These are phyloP conservation scores for Crocodylus rhombifer DNA, from an alignment of 2,797 vertebrate genomes.

Conservation along the genomic window DNA sequence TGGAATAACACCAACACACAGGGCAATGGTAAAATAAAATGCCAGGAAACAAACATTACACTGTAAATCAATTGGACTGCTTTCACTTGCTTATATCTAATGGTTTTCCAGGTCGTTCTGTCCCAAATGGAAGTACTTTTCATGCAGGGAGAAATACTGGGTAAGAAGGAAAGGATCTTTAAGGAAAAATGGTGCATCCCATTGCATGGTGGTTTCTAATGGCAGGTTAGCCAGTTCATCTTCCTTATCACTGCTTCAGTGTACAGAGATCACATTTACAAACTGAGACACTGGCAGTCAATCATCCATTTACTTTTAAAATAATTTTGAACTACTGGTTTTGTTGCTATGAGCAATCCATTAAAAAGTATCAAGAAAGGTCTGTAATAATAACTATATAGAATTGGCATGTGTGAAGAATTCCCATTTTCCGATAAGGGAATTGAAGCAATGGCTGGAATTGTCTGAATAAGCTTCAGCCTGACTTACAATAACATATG, in stretches of 20 bases:
- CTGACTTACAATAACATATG: not conserved
- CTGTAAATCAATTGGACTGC: not conserved
- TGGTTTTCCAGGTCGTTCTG: not conserved
- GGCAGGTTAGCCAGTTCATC: no score
- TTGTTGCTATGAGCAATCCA: not conserved
- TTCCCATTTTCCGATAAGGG: not conserved
- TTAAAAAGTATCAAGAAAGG: conserved; percentile 1
- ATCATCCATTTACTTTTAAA: not conserved
- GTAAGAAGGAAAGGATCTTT: not conserved
- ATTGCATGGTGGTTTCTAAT: not conserved
- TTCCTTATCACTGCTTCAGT: not conserved
- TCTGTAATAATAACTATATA: not conserved
- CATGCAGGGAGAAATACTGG: not conserved
- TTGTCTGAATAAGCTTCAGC: conserved; percentile 5
- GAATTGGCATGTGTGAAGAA: not conserved
- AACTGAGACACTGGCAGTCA: not conserved
- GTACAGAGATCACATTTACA: not conserved
- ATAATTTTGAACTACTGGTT: not conserved
- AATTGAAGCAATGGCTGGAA: conserved; percentile 58
- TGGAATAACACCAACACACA: conserved; percentile 70
- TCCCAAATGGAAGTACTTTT: not conserved
- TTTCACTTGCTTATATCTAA: not conserved
- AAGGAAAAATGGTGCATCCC: not conserved
- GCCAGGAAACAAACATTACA: not conserved
- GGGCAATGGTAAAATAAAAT: not conserved